Base-by-base conservation (phyloP, 2,113 vertebrate species). In the Montifringilla adamsi region DNA sequence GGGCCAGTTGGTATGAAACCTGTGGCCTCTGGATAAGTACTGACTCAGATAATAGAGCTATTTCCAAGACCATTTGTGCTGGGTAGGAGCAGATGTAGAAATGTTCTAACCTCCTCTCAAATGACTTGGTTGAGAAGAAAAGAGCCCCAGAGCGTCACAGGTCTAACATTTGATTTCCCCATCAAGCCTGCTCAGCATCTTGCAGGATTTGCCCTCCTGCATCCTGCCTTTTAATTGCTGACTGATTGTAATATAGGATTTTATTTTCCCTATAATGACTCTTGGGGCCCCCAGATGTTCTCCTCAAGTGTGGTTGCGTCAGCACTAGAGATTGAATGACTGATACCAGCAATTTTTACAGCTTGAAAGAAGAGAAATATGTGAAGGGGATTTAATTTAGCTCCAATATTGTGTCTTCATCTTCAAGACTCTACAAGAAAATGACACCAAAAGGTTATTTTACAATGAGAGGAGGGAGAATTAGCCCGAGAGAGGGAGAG, bases 321-420 rank as follows among this genome's bases (percentile, higher is more conserved):
- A 96, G 95, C 95, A 94, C 76, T 88, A 94, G 88, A 90, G 93
- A 69, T 83, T 93, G 91, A 95, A 96, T 97, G 95, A 96, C 95
- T 95, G 96, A 96, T 96, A 91, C 94, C 86, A 94, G 95, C 95
- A 95, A 95, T 96, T 96, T 97, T 94, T 95, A 95, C 94, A 96
- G 95, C 95, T 94, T 95, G 89, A 96, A 95, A 96, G 92, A 87
- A 84, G 91, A 89, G 87, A 96, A 96, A 93, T 92, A 84, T 96
- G 67, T 95, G 95, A 96, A 94, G 91, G 87, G 81, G 93, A 94
- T 97, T 96, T 96, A 96, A 96, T 96, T 96, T 94, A 95, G 95
- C 94, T 96, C 87, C 73, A 78, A 89, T 94, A 96, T 96, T 91
- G 86, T 94, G 90, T 89, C 89, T 96, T 96, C 94, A 90, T 94